Evolutionary conservation across 2,113 vertebrate species (phyloP).

Genomic region (Andinoacara biseriatus): DNA sequence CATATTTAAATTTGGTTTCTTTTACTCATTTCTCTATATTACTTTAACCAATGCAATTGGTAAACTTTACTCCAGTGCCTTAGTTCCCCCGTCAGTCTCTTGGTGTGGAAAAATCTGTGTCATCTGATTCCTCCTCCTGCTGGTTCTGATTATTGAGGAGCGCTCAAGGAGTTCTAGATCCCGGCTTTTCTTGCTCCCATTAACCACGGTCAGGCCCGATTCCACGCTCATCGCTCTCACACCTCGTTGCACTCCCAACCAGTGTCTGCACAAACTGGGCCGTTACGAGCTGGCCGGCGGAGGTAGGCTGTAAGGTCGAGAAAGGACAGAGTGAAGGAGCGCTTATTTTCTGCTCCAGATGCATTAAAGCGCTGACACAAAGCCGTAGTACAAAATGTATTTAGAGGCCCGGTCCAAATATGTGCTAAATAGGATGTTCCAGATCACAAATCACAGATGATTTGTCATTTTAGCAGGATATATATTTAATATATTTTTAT

Average conservation of each 20-base stretch:
- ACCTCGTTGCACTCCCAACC: slow-evolving; percentile 47
- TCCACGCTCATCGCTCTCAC: slow-evolving; percentile 54
- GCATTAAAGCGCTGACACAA: slow-evolving; percentile 16
- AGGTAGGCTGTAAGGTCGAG: background rate
- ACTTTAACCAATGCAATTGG: slow-evolving; percentile 65
- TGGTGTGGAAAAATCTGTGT: slow-evolving; percentile 63
- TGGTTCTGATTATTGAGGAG: slow-evolving; percentile 70
- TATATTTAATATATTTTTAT: slow-evolving; percentile 19
- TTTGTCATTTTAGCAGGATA: slow-evolving; percentile 10
- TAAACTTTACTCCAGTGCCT: slow-evolving; percentile 32
- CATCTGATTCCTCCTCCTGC: slow-evolving; percentile 52
- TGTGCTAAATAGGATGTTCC: slow-evolving; percentile 6
- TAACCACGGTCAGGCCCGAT: slow-evolving; percentile 52
- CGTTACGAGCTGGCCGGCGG: background rate
- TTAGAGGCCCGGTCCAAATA: background rate
- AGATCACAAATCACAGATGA: slow-evolving; percentile 17
- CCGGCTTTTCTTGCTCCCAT: slow-evolving; percentile 32
- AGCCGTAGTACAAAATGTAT: background rate
- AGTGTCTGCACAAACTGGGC: background rate
- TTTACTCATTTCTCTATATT: slow-evolving; percentile 9
- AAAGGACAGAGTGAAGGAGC: background rate
- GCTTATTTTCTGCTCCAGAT: slow-evolving; percentile 12
- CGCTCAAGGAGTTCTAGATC: slow-evolving; percentile 49
- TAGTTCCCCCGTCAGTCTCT: background rate
- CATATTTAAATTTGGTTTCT: slow-evolving; percentile 28